Conservation (phyloP, 1,140 invertebrate genomes). For the Drosophila hydei region DNA sequence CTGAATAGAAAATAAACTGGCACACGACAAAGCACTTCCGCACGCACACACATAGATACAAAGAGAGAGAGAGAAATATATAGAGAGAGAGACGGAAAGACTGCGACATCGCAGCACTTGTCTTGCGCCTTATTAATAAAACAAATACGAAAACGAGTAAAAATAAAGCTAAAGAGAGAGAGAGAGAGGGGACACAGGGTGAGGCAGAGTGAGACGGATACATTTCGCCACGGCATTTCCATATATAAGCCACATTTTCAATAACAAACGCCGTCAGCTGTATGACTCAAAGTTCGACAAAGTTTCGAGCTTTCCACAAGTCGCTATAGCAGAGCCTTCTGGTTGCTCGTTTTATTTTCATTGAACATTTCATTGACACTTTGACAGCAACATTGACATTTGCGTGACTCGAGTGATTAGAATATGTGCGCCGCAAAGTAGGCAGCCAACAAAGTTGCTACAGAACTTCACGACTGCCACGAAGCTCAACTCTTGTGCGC, state of each 20-base stretch:
- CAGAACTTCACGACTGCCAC: not conserved
- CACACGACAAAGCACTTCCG: slow-evolving; percentile 66
- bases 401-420: slow-evolving; percentile 78
- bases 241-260: slow-evolving; percentile 78
- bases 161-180: slow-evolving; percentile 7
- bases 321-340: slow-evolving; percentile 16
- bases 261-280: slow-evolving; percentile 55
- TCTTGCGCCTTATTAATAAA: slow-evolving; percentile 70
- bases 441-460: slow-evolving; percentile 32
- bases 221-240: slow-evolving; percentile 60
- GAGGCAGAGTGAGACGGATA: slow-evolving; percentile 17
- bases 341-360: slow-evolving; percentile 73
- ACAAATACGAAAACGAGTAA: slow-evolving; percentile 57
- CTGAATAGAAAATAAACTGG: slow-evolving; percentile 63
- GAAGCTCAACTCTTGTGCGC: slow-evolving; percentile 27
- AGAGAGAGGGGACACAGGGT: slow-evolving; percentile 14
- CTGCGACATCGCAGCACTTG: slow-evolving; percentile 28
- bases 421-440: slow-evolving; percentile 63
- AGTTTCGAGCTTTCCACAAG: slow-evolving; percentile 57
- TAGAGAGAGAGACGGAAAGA: not conserved
- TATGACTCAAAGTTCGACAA: slow-evolving; percentile 52
- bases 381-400: slow-evolving; percentile 78
- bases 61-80: not conserved
- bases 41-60: slow-evolving; percentile 44
- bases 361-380: slow-evolving; percentile 79